phyloP scores from a whole-genome alignment of 2,113 vertebrate species.

The Bubo blakistoni region DNA sequence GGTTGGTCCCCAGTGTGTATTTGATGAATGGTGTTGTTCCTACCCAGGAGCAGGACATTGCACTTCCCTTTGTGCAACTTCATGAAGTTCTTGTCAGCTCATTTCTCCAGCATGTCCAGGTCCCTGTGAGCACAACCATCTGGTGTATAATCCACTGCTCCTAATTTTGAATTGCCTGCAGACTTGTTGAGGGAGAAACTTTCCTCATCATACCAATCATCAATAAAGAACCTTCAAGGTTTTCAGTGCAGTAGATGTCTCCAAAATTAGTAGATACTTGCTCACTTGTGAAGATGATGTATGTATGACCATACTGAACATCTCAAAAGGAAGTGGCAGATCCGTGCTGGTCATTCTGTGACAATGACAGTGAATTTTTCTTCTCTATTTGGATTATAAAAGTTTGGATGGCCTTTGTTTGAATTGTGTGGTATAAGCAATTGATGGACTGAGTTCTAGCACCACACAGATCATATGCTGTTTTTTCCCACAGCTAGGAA shows the following conservation, averaged over 20 bases:
- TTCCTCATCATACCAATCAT: background rate
- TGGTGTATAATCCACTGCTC: background rate
- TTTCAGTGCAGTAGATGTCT: background rate
- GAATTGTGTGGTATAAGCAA: background rate
- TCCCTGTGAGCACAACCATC: background rate
- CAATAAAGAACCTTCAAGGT: background rate
- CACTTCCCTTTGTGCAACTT: background rate
- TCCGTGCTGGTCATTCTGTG: background rate
- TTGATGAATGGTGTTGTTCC: background rate
- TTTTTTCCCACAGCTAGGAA: background rate
- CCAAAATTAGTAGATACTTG: background rate
- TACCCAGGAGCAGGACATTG: background rate
- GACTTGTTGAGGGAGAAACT: background rate
- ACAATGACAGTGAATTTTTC: background rate
- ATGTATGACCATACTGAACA: background rate
- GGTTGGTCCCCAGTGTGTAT: background rate
- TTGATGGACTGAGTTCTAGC: background rate
- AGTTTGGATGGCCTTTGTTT: background rate
- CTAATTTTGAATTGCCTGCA: background rate
- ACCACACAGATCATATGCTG: background rate
- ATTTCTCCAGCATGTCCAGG: background rate
- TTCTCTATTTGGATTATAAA: background rate
- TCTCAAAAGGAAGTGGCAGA: background rate
- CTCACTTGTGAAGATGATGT: background rate
- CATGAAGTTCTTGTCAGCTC: background rate